phyloP scores from a whole-genome alignment of 2,797 vertebrate genomes.

The Bucorvus abyssinicus region DNA sequence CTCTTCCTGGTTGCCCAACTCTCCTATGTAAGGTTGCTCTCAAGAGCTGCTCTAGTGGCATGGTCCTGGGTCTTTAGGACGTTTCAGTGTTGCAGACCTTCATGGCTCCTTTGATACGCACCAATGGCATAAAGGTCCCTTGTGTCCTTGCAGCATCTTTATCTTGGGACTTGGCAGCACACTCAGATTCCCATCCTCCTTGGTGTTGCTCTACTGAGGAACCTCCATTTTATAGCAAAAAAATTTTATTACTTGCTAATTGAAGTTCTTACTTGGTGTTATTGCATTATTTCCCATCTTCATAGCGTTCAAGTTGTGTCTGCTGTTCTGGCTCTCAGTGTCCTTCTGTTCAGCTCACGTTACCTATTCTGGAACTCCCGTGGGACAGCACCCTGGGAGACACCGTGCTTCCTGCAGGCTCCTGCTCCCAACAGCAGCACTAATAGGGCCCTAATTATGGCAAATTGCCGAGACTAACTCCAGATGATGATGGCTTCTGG shows the following conservation, averaged over 20 bases:
- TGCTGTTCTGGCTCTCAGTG: neutral
- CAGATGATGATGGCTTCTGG: neutral
- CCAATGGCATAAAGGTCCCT: neutral
- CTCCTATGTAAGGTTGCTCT: neutral
- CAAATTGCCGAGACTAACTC: neutral
- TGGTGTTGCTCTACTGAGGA: neutral
- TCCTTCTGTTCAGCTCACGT: neutral
- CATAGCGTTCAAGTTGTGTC: neutral
- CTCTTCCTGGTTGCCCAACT: neutral
- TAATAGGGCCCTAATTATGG: neutral
- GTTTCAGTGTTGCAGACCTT: neutral
- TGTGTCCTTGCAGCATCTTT: neutral
- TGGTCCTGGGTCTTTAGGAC: neutral
- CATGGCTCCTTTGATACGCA: neutral
- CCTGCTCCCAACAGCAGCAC: neutral
- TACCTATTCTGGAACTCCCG: neutral
- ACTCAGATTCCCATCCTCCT: neutral
- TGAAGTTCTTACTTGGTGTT: neutral
- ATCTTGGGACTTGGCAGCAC: neutral
- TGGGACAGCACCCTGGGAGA: neutral
- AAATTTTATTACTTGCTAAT: neutral
- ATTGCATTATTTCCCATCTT: neutral
- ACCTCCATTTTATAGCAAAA: neutral
- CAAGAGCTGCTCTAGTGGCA: neutral
- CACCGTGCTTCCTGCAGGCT: fast-evolving